A percentile compares a stretch with the other conserved stretches of the same genome.
Conservation (phyloP, 2,113 vertebrate species). For the Vulpes ferrilata region DNA sequence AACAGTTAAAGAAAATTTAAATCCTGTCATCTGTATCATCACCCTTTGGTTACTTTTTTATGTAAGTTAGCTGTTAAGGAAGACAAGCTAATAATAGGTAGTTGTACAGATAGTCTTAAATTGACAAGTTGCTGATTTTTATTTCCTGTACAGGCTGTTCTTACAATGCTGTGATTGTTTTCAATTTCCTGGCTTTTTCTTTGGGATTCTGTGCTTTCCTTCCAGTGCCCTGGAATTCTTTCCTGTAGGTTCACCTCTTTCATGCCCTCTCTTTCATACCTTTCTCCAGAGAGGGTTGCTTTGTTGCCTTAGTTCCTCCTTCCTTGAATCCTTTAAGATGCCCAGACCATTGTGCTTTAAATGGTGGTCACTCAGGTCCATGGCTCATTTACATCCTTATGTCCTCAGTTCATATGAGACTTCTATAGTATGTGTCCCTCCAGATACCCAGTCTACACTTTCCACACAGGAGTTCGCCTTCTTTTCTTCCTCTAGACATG, state of each 20-base stretch:
- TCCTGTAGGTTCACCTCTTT: not conserved
- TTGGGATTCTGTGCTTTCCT: not conserved
- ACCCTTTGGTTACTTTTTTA: not conserved
- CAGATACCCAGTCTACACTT: not conserved
- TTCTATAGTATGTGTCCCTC: not conserved
- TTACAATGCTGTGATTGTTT: not conserved
- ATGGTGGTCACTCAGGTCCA: not conserved
- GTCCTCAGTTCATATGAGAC: not conserved
- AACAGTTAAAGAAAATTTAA: slow-evolving; percentile 24
- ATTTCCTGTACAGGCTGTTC: not conserved
- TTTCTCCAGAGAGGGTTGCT: not conserved
- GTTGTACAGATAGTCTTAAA: not conserved
- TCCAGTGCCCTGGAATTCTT: not conserved
- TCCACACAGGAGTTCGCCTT: not conserved
- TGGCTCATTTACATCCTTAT: not conserved
- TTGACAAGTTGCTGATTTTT: too few relatives aligned
- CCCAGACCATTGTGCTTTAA: not conserved
- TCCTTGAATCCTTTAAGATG: not conserved
- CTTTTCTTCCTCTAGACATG: not conserved
- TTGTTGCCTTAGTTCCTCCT: not conserved
- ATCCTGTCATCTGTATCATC: not conserved
- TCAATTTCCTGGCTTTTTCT: not conserved
- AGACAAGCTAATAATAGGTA: not conserved
- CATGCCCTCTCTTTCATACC: not conserved
- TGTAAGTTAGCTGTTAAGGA: not conserved